A percentile compares a stretch with the other conserved stretches of the same genome.
Evolutionary conservation across 2,888 invertebrate species (phyloP).

Genomic region (Brenthis hecate): DNA sequence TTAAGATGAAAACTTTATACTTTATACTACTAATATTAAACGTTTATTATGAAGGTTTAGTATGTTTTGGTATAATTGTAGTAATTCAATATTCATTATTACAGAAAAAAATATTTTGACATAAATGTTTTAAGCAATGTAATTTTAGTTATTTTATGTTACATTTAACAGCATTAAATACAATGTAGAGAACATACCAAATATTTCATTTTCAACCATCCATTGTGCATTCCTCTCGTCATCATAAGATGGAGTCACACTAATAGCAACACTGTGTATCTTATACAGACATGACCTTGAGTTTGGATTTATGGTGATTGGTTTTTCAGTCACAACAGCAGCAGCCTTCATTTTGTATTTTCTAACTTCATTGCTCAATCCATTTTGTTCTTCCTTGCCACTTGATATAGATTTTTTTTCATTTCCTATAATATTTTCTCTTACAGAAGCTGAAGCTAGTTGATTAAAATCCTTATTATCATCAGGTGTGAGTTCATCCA

Average conservation of each 20-base stretch:
- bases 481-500: conserved; percentile 52
- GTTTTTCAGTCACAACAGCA: conserved; percentile 50
- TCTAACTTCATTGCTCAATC: conserved; percentile 51
- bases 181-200: conserved; percentile 53
- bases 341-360: conserved; percentile 59
- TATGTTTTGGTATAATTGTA: too few species aligned
- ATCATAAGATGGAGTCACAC: conserved; percentile 67
- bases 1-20: too few species aligned
- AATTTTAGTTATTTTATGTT: too few species aligned
- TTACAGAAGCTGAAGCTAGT: conserved; percentile 49
- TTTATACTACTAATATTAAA: too few species aligned
- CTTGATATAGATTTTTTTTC: conserved; percentile 46
- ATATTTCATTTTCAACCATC: conserved; percentile 65
- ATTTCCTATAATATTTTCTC: conserved; percentile 54
- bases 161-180: background rate
- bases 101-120: background rate
- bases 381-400: conserved; percentile 59
- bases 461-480: conserved; percentile 49
- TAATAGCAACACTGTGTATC: conserved; percentile 63
- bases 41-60: too few species aligned
- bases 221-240: conserved; percentile 66
- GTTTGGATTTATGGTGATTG: conserved; percentile 55
- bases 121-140: background rate
- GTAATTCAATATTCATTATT: too few species aligned
- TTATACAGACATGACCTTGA: conserved; percentile 68